These are phyloP conservation scores for Eustalomyia histrio DNA, from an alignment of 2,888 invertebrate species.

Conservation along the genomic window DNA sequence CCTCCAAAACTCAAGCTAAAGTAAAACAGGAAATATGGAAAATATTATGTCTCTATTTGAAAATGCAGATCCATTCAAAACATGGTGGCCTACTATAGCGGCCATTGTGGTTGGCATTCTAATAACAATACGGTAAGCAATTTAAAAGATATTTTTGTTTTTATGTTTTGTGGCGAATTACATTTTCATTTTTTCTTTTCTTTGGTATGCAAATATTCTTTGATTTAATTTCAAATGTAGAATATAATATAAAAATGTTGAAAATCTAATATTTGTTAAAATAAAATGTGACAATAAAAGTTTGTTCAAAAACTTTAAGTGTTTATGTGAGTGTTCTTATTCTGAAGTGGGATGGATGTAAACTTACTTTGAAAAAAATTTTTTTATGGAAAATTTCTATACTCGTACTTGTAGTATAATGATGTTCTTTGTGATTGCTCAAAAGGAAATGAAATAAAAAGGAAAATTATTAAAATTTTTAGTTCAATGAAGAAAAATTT, in stretches of 20 bases:
- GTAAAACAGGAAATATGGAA: constrained; percentile 71
- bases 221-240: background rate
- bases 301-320: background rate
- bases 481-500: background rate
- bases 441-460: constrained; percentile 3
- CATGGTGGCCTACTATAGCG: constrained; percentile 82
- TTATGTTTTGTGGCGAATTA: background rate
- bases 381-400: background rate
- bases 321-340: background rate
- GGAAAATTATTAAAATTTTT: background rate
- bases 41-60: constrained; percentile 75
- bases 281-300: background rate
- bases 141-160: background rate
- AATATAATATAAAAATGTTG: background rate
- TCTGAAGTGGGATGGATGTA: background rate
- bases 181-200: background rate
- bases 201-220: background rate
- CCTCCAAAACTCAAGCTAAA: background rate
- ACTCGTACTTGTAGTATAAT: background rate
- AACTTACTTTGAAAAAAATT: background rate
- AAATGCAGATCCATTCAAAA: constrained; percentile 79
- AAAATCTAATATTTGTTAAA: background rate
- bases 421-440: background rate
- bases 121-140: constrained; percentile 80
- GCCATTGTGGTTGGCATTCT: constrained; percentile 80